A percentile compares a stretch with the other conserved stretches of the same genome.
Evolutionary conservation across 2,113 vertebrate genomes (phyloP).

Genomic region (Delphinapterus leucas): DNA sequence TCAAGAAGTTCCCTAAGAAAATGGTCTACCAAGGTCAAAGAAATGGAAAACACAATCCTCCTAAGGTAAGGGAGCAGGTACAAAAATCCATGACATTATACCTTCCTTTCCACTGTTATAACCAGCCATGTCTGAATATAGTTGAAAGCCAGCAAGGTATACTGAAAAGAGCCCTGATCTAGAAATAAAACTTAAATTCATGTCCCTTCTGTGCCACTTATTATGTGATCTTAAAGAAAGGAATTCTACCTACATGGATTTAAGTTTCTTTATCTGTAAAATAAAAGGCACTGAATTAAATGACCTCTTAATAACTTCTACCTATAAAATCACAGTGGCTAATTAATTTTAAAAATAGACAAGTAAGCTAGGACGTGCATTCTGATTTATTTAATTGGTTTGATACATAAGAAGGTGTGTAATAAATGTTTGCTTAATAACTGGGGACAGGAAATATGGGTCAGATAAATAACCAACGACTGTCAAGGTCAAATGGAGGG

Average conservation of each 20-base stretch:
- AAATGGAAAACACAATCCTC: background rate
- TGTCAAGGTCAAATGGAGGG: background rate
- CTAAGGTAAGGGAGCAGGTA: background rate
- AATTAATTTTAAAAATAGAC: background rate
- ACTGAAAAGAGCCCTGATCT: background rate
- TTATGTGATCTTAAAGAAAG: background rate
- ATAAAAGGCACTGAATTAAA: background rate
- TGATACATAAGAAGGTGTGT: slow-evolving; percentile 5
- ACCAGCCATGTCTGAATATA: background rate
- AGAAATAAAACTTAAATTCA: slow-evolving; percentile 2
- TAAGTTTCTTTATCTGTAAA: slow-evolving; percentile 6
- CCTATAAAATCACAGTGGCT: background rate
- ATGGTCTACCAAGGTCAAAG: background rate
- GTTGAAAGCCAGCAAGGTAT: background rate
- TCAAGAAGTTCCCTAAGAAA: background rate
- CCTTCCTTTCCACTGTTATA: background rate
- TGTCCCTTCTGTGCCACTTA: background rate
- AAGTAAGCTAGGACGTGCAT: background rate
- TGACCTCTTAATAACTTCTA: background rate
- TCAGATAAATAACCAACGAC: slow-evolving; percentile 18
- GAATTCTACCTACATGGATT: background rate
- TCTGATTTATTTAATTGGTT: slow-evolving; percentile 8
- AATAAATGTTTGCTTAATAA: slow-evolving; percentile 11
- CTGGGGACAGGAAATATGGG: background rate
- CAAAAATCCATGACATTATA: background rate